Evolutionary conservation across 2,113 vertebrate species (phyloP).

Genomic region (Hydrochoerus hydrochaeris): DNA sequence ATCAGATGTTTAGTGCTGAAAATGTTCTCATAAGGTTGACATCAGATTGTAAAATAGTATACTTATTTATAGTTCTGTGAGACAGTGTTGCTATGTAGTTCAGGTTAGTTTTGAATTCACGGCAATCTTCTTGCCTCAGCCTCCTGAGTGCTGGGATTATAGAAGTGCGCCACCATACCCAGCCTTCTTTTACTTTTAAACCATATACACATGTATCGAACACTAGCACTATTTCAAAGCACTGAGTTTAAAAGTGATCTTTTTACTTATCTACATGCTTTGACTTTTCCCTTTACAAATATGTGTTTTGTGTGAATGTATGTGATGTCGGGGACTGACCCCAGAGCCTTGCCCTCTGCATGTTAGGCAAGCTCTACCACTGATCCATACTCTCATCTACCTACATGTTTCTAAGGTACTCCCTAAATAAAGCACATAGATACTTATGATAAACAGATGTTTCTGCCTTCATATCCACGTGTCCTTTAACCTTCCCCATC

Average conservation of each 20-base stretch:
- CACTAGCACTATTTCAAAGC: not conserved
- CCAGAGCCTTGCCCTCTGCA: not conserved
- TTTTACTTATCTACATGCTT: not conserved
- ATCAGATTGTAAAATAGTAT: constrained; percentile 34
- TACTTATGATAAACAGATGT: not conserved
- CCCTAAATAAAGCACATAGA: not conserved
- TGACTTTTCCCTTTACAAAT: not conserved
- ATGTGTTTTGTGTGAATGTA: not conserved
- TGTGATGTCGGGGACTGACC: not conserved
- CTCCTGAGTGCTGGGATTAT: not conserved
- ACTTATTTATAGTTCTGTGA: not conserved
- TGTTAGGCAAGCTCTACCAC: not conserved
- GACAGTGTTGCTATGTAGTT: not conserved
- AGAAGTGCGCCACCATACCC: not conserved
- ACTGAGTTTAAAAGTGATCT: constrained; percentile 17
- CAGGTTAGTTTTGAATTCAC: not conserved
- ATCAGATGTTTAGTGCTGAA: constrained; percentile 33
- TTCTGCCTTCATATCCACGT: not conserved
- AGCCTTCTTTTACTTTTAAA: not conserved
- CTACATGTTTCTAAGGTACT: not conserved
- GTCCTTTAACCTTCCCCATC: not conserved
- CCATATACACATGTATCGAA: not conserved
- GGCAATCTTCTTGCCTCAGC: not conserved
- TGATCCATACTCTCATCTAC: not conserved
- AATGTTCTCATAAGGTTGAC: constrained; percentile 12